Evolutionary conservation across 2,113 vertebrate genomes (phyloP), one percentile per base, ranked within the genome.

Genomic region (Mionectes macconnelli): DNA sequence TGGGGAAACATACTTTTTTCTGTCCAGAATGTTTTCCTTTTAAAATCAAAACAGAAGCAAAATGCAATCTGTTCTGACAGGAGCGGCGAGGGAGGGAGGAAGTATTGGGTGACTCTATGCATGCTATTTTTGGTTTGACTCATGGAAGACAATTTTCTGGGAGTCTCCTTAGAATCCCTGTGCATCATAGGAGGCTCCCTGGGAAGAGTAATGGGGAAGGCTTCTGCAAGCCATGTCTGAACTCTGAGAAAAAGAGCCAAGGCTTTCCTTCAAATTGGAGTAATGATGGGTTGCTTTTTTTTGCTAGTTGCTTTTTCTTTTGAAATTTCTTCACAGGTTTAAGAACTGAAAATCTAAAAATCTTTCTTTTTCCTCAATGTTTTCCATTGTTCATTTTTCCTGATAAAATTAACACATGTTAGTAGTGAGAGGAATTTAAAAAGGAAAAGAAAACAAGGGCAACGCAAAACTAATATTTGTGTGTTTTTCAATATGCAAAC

Each of bases 41-140:
- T 42, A 66, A 87, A 89, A 84, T 87, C 64, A 62, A 92, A 87
- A 78, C 35, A 92, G 78, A 80, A 78, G 37, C 52, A 88, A 69
- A 90, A 47, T 0, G 6, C 89, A 90, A 84, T 94, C 73, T 92
- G 77, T 91, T 92, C 81, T 93, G 89, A 91, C 35, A 63, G 79
- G 21, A 57, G 64, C 1, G 5, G 10, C 30, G 25, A 53, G 27
- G 31, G 14, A 7, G n/a, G 49, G 19, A 20, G 17, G 20, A 23
- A 56, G 47, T 63, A 47, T 42, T 93, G 96, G 44, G 80, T 81
- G 70, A 25, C 33, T 64, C 27, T 27, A 5, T 50, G 31, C 30
- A 6, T 50, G 56, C 68, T 87, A 14, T 35, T 93, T 91, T 63
- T 82, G 21, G n/a, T 68, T 87, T 76, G 47, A 23, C 30, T 85